Base-by-base conservation (phyloP, 1,140 invertebrate species). In the Octopus sinensis region DNA sequence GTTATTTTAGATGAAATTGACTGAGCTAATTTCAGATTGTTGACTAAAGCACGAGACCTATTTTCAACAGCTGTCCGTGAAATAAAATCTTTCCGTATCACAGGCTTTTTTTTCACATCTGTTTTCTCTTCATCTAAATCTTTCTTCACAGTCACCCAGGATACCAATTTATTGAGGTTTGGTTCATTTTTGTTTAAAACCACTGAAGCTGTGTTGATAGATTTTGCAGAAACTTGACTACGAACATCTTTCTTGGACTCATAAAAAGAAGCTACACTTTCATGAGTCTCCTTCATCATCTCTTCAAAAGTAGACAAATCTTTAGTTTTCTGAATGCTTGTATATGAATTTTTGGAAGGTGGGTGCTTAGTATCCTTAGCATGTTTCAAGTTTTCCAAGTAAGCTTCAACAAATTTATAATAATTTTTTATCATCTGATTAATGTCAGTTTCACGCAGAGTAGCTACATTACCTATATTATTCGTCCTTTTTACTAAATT, bases 11-110 rank as follows among this genome's bases (percentile, higher is more conserved):
- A 93, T n/a, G 91, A 88, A 52, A 90, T 88, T 5, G 92, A 93
- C 84, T 93, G 92, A 0, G 94, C 93, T 51, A 90, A 90, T 52
- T 90, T 89, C 56, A 95, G 91, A 30, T 93, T 93, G 17, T 92
- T 92, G 80, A 95, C 92, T 56, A 95, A 92, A 84, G 94, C 93
- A 80, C 91, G 92, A 9, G 94, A 95, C 84, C 94, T 92, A 4
- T 79, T 81, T 30, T 87, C 85, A 9, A 88, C 80, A 7, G 78
- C 84, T 10, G 81, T 62, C 76, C 83, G 82, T 30, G 86, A 87
- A 10, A 88, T 80, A 83, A 84, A 85, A 30, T 87, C 82, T 84
- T 85, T 83, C 73, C 81, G 79, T 17, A 85, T 78, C 7, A 81
- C 10, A 77, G 54, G 78, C 43, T 82, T 84, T 84, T 82, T 85